These are phyloP conservation scores for Ovis aries DNA, from an alignment of 2,113 vertebrate species.

Conservation along the genomic window ARS-UI_Ramb_v3.0 NC_056063.1:74132501-74133000, in stretches of 20 bases:
- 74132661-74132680: not conserved
- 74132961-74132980: not conserved
- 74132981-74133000: not conserved
- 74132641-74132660: not conserved
- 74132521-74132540: not conserved
- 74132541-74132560: not conserved
- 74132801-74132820: not conserved
- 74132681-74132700: not conserved
- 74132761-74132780: not conserved
- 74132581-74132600: not conserved
- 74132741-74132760: not conserved
- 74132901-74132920: not conserved
- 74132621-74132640: not conserved
- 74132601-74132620: not conserved
- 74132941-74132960: not conserved
- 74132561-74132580: not conserved
- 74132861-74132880: not conserved
- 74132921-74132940: not conserved
- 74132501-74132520: not conserved
- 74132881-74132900: not conserved
- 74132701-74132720: conserved; percentile 33
- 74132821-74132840: not conserved
- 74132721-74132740: not conserved
- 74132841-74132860: not conserved
- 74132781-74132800: not conserved